A percentile compares a stretch with the other conserved stretches of the same genome.
phyloP scores from a whole-genome alignment of 2,113 vertebrate genomes.

The Perca flavescens region DNA sequence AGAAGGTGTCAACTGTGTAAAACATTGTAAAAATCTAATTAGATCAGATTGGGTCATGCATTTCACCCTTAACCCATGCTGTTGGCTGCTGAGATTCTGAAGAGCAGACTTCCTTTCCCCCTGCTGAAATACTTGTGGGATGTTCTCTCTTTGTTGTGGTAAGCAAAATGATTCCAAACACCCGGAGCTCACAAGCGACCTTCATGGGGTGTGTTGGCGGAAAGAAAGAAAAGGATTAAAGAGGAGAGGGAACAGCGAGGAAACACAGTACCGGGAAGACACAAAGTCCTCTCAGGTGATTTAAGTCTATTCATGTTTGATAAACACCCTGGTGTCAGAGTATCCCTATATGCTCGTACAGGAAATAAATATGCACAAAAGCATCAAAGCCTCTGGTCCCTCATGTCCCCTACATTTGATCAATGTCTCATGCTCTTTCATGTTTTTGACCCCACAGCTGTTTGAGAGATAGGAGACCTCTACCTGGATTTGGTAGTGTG shows the following conservation, averaged over 20 bases:
- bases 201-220: slow-evolving; percentile 49
- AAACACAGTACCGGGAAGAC: slow-evolving; percentile 57
- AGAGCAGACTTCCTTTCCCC: slow-evolving; percentile 49
- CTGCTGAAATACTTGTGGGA: slow-evolving; percentile 55
- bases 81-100: slow-evolving; percentile 31
- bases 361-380: slow-evolving; percentile 62
- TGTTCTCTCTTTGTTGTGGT: slow-evolving; percentile 77
- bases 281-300: slow-evolving; percentile 67
- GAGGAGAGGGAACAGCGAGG: slow-evolving; percentile 54
- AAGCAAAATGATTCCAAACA: slow-evolving; percentile 64
- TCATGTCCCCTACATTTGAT: slow-evolving; percentile 60
- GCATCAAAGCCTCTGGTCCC: slow-evolving; percentile 76
- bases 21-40: slow-evolving; percentile 41
- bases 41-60: slow-evolving; percentile 46
- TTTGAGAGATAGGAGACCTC: slow-evolving; percentile 46
- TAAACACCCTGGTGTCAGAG: slow-evolving; percentile 57
- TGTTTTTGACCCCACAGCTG: slow-evolving; percentile 71
- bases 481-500: not conserved
- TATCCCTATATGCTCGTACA: slow-evolving; percentile 37
- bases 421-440: slow-evolving; percentile 59
- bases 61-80: slow-evolving; percentile 28
- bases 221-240: slow-evolving; percentile 68
- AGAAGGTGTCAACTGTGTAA: slow-evolving; percentile 33
- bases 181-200: slow-evolving; percentile 56
- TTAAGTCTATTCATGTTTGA: slow-evolving; percentile 60